A percentile compares a stretch with the other conserved stretches of the same genome.
These are phyloP conservation scores for Sylvilagus floridanus DNA, from an alignment of 2,797 vertebrate genomes.

Conservation along the genomic window DNA sequence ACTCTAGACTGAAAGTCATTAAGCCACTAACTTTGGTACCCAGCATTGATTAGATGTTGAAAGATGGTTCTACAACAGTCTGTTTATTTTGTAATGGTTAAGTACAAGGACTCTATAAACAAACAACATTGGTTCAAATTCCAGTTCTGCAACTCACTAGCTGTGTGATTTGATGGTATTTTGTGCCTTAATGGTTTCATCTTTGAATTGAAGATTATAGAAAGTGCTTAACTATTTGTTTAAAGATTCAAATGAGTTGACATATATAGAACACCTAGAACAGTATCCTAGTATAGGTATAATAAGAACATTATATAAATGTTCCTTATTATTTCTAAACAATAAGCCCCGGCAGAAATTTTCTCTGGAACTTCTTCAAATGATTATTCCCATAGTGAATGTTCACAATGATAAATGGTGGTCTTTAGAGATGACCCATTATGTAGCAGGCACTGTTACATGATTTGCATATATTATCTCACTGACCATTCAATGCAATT, in stretches of 20 bases:
- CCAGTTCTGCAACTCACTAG: background rate
- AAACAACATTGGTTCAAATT: background rate
- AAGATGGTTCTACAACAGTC: background rate
- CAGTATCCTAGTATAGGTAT: background rate
- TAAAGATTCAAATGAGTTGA: slow-evolving; percentile 22
- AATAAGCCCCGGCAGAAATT: background rate
- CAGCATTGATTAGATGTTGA: background rate
- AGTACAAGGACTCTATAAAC: background rate
- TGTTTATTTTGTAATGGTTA: background rate
- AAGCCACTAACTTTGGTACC: background rate
- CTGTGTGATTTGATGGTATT: background rate
- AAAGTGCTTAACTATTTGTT: background rate
- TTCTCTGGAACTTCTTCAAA: background rate
- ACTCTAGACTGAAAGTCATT: background rate
- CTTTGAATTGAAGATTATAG: slow-evolving; percentile 15
- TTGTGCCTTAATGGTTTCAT: background rate
- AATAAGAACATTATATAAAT: background rate
- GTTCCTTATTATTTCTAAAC: slow-evolving; percentile 19
- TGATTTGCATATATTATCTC: background rate
- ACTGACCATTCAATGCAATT: background rate
- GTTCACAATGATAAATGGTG: background rate
- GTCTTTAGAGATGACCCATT: background rate
- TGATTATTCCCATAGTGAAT: background rate
- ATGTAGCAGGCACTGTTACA: background rate
- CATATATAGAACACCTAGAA: background rate